These are phyloP conservation scores for Collichthys lucidus DNA, from an alignment of 2,113 vertebrate genomes.

Conservation along the genomic window DNA sequence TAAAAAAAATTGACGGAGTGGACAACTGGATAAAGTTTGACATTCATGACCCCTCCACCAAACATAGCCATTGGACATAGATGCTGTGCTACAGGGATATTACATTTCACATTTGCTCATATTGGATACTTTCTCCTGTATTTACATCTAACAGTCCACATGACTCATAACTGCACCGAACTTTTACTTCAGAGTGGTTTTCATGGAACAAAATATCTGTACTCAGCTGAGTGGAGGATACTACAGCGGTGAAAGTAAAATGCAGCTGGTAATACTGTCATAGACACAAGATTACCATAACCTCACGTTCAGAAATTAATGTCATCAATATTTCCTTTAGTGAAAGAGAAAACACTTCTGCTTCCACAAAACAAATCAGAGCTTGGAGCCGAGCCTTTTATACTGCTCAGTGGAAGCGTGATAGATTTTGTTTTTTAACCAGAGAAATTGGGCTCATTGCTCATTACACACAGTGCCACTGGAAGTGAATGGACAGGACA, in stretches of 20 bases:
- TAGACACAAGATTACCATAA: background rate
- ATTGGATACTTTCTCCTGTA: background rate
- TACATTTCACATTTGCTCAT: background rate
- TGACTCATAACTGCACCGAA: no score
- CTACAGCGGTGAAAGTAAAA: background rate
- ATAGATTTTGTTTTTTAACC: conserved; percentile 24
- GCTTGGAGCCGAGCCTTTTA: background rate
- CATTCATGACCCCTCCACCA: no score
- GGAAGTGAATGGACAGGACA: conserved; percentile 8
- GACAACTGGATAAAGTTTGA: no score
- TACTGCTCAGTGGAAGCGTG: conserved; percentile 11
- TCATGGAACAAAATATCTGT: background rate
- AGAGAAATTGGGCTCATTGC: conserved; percentile 3
- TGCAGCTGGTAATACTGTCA: background rate
- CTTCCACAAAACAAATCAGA: conserved; percentile 4
- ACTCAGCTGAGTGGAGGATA: background rate
- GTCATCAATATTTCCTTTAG: background rate
- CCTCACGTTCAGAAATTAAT: conserved; percentile 6
- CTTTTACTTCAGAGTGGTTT: background rate
- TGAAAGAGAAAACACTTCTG: conserved; percentile 17
- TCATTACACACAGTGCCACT: conserved; percentile 22
- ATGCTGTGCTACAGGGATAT: background rate
- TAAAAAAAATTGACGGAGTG: no score
- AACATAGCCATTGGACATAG: background rate
- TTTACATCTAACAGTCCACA: background rate